phyloP scores from a whole-genome alignment of 2,888 invertebrate species.

The Ormyrus rosae region DNA sequence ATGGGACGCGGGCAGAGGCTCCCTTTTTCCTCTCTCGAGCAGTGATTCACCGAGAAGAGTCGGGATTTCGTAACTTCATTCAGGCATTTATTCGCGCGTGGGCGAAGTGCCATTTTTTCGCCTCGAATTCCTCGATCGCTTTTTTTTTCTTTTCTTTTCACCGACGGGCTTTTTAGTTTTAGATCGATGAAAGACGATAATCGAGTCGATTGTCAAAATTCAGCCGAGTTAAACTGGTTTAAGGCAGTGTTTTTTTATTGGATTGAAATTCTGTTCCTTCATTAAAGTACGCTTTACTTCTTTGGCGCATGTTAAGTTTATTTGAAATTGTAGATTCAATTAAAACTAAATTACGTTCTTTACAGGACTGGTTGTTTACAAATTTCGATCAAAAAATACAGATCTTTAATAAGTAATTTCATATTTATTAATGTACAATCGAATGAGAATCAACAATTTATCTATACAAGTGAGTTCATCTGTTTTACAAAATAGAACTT shows the following conservation, averaged over 20 bases:
- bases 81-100: background rate
- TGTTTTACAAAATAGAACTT: no score
- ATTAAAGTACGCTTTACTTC: background rate
- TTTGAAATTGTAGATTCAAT: background rate
- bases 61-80: background rate
- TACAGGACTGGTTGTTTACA: no score
- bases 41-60: no score
- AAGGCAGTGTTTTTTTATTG: background rate
- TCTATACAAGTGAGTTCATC: no score
- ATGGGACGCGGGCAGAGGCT: constrained; percentile 7
- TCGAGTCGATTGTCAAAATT: background rate
- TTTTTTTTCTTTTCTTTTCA: background rate
- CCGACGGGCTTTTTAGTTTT: background rate
- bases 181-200: constrained; percentile 1
- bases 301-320: background rate
- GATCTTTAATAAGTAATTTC: no score
- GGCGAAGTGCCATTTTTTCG: background rate
- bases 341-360: no score
- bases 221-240: constrained; percentile 16
- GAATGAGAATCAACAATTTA: no score
- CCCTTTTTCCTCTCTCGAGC: no score
- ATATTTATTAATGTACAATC: no score
- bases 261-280: constrained; percentile 8
- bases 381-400: no score
- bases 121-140: background rate